phyloP scores from a whole-genome alignment of 2,797 vertebrate species.

The Emys orbicularis region DNA sequence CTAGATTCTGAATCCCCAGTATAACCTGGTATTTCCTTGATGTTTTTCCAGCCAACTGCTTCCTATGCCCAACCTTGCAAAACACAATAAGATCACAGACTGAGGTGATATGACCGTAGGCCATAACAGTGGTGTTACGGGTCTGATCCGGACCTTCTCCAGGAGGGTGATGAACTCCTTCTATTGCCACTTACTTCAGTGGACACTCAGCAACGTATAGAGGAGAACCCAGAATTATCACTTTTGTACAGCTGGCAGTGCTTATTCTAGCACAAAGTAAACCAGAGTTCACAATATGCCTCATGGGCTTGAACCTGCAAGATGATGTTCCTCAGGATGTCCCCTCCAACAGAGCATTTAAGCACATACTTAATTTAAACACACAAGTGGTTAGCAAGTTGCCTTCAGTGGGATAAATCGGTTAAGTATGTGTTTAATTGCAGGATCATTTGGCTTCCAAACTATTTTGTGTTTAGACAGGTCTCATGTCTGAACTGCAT shows the following conservation, averaged over 20 bases:
- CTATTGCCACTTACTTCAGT: background rate
- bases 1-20: background rate
- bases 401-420: background rate
- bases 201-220: background rate
- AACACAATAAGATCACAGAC: background rate
- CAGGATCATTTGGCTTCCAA: background rate
- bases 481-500: slow-evolving; percentile 42
- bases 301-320: too few species aligned
- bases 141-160: background rate
- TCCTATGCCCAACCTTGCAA: background rate
- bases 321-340: too few species aligned
- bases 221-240: background rate
- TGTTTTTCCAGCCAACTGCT: background rate
- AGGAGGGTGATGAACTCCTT: too few species aligned
- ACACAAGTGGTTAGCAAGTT: background rate
- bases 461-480: background rate
- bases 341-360: too few species aligned
- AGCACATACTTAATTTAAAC: background rate
- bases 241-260: background rate
- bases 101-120: background rate
- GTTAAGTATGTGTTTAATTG: background rate
- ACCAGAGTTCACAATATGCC: background rate
- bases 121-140: background rate
- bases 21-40: background rate
- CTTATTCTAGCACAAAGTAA: background rate